phyloP scores from a whole-genome alignment of 1,140 invertebrate genomes.

The Lucilia sericata region DNA sequence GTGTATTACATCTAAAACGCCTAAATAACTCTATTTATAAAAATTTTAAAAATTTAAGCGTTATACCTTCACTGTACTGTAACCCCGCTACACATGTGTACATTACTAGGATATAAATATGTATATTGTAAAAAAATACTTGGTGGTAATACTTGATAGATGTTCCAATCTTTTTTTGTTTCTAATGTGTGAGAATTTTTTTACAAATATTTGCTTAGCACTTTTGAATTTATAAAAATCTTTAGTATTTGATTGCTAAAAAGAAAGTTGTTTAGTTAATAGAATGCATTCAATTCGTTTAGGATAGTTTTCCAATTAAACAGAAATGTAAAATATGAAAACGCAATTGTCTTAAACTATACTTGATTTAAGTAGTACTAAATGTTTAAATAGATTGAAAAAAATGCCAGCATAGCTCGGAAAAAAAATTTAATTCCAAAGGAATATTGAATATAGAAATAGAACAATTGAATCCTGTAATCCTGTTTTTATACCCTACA shows the following conservation, averaged over 20 bases:
- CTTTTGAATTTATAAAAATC: neutral
- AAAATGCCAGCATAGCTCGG: too few relatives aligned
- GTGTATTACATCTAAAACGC: too few relatives aligned
- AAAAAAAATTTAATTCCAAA: too few relatives aligned
- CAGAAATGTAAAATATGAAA: too few relatives aligned
- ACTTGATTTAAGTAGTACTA: too few relatives aligned
- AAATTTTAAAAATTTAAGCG: neutral
- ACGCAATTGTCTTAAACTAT: too few relatives aligned
- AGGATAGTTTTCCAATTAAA: too few relatives aligned
- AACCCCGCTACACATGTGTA: neutral
- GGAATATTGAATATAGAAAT: too few relatives aligned
- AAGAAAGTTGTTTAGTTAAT: slow-evolving; percentile 21
- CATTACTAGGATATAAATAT: neutral
- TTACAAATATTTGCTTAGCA: slow-evolving; percentile 29
- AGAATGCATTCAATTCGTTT: too few relatives aligned
- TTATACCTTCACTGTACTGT: neutral
- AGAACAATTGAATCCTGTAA: too few relatives aligned
- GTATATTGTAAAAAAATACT: slow-evolving; percentile 7
- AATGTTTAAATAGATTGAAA: neutral
- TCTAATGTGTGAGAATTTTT: slow-evolving; percentile 35
- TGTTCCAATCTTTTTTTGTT: neutral
- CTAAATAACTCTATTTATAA: too few relatives aligned
- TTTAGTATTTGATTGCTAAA: neutral
- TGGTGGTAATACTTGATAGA: neutral
- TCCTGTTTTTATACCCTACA: too few relatives aligned